Conservation (phyloP, 2,888 invertebrate species). For the Leptinotarsa juncta region DNA sequence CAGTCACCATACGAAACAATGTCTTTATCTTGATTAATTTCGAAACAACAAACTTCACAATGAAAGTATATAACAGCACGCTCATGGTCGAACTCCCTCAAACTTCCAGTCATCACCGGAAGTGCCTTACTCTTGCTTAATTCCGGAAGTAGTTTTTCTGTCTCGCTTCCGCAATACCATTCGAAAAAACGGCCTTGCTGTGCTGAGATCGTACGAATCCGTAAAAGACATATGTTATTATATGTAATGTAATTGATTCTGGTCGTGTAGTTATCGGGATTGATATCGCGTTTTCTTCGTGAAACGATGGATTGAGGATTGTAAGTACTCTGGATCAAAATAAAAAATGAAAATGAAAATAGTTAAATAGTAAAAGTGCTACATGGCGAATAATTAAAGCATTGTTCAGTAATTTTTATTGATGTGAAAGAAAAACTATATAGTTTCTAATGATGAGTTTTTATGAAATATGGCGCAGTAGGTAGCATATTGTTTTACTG, state of each 20-base stretch:
- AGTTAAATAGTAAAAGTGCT: not conserved
- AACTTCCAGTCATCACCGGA: constrained; percentile 56
- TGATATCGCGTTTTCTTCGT: not conserved
- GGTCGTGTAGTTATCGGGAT: constrained; percentile 8
- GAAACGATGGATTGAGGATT: not conserved
- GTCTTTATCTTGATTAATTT: not conserved
- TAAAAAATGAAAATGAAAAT: not conserved
- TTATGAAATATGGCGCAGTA: not conserved
- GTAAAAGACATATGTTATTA: constrained; percentile 49
- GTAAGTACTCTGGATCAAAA: no score
- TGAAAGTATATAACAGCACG: not conserved
- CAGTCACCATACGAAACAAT: not conserved
- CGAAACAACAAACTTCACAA: not conserved
- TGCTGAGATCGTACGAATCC: constrained; percentile 41
- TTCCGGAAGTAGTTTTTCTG: constrained; percentile 56
- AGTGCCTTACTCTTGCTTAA: constrained; percentile 55
- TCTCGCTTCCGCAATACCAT: constrained; percentile 48
- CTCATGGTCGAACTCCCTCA: constrained; percentile 46
- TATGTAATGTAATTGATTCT: constrained; percentile 44
- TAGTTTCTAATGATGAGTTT: not conserved
- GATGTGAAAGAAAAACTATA: no score
- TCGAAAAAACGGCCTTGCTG: constrained; percentile 39
- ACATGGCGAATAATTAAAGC: not conserved
- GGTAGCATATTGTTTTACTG: not conserved
- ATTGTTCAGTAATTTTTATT: not conserved